phyloP scores from a whole-genome alignment of 2,113 vertebrate genomes.

The Cryptoleucopteryx plumbea region DNA sequence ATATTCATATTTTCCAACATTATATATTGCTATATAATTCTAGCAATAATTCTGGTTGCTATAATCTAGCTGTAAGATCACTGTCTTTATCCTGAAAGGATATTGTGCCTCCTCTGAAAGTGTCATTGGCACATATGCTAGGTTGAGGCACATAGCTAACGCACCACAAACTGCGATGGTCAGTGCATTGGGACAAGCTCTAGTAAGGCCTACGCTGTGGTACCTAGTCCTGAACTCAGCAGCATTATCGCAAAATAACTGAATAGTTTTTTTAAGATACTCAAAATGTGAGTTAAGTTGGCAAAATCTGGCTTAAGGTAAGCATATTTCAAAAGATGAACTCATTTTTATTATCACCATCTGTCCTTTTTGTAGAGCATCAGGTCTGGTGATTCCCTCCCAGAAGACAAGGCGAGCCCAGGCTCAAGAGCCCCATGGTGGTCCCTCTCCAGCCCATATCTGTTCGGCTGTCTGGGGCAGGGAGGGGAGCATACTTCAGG shows the following conservation, averaged over 20 bases:
- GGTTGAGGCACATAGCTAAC: background rate
- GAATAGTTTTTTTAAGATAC: background rate
- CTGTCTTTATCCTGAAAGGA: background rate
- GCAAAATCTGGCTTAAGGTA: background rate
- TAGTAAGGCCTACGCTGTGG: background rate
- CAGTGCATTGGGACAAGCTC: background rate
- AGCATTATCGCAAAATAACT: background rate
- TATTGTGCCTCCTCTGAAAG: too few relatives aligned
- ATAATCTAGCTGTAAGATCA: background rate
- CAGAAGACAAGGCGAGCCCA: background rate
- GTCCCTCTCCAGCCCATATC: too few relatives aligned
- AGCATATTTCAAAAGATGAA: background rate
- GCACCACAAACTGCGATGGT: too few relatives aligned
- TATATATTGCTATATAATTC: background rate
- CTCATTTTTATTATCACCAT: background rate
- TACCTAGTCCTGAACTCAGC: background rate
- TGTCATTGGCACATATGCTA: rapidly evolving
- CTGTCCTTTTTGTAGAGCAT: too few relatives aligned
- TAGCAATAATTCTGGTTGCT: background rate
- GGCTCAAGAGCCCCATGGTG: background rate
- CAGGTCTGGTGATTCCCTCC: too few relatives aligned
- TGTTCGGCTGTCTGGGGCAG: background rate
- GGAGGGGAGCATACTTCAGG: too few relatives aligned
- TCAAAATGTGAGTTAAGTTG: background rate
- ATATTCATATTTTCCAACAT: background rate